These are phyloP conservation scores for Vulpes vulpes DNA, from an alignment of 2,113 vertebrate genomes.

Conservation along the genomic window DNA sequence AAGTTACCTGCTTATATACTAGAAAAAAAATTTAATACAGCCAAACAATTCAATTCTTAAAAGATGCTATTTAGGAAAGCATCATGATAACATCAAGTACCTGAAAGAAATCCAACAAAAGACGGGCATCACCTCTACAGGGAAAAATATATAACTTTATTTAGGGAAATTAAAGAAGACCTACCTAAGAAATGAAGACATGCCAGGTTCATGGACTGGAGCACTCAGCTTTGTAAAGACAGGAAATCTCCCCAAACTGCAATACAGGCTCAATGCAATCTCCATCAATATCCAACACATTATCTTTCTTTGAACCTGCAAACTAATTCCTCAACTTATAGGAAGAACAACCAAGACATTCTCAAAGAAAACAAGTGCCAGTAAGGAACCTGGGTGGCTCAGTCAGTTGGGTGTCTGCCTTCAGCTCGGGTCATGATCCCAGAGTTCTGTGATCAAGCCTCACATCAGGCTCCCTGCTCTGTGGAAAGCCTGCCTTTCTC, in stretches of 20 bases:
- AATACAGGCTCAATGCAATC: neutral
- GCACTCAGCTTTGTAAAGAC: neutral
- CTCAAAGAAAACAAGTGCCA: neutral
- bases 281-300: neutral
- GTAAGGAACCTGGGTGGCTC: no score
- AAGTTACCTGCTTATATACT: neutral
- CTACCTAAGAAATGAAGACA: neutral
- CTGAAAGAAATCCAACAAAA: neutral
- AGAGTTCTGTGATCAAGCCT: no score
- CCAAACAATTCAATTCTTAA: neutral
- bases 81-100: neutral
- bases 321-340: neutral
- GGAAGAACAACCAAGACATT: neutral
- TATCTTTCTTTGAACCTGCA: neutral
- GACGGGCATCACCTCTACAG: neutral
- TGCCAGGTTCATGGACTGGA: fast-evolving
- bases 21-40: neutral
- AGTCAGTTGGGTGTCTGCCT: no score
- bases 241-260: neutral
- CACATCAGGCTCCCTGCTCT: no score
- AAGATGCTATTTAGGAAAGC: neutral
- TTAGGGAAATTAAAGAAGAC: neutral
- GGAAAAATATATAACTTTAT: neutral
- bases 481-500: no score
- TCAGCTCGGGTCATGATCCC: no score